phyloP scores from a whole-genome alignment of 1,140 invertebrate species.

The Calosoma granatense region DNA sequence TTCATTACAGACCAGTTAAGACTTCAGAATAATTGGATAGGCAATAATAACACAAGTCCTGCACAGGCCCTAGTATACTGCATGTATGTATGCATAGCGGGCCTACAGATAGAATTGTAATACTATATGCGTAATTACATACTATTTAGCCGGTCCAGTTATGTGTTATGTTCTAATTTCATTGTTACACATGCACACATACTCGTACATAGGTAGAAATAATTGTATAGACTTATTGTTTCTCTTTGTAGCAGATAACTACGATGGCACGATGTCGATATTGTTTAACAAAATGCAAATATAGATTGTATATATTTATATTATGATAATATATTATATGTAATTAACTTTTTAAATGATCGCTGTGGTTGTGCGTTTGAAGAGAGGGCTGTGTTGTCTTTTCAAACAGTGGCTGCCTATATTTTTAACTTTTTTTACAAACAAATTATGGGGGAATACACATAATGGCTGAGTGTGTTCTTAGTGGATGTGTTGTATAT shows the following conservation, averaged over 20 bases:
- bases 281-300: slow-evolving; percentile 2
- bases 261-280: background rate
- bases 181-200: too few relatives aligned
- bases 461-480: background rate
- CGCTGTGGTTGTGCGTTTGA: slow-evolving; percentile 3
- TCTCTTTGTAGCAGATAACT: background rate
- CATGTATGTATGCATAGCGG: too few relatives aligned
- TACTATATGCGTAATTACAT: too few relatives aligned
- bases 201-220: too few relatives aligned
- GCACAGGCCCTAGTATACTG: too few relatives aligned
- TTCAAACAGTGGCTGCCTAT: background rate
- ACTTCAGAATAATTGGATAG: too few relatives aligned
- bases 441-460: background rate
- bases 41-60: too few relatives aligned
- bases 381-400: background rate
- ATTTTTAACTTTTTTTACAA: background rate
- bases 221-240: background rate
- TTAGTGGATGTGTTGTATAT: background rate
- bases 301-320: background rate
- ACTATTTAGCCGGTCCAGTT: too few relatives aligned
- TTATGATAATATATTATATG: slow-evolving; percentile 1
- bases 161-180: too few relatives aligned
- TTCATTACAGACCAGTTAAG: too few relatives aligned
- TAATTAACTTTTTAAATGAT: background rate
- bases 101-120: too few relatives aligned